Percentiles rank a stretch among this genome's conserved stretches.
phyloP scores from a whole-genome alignment of 2,797 vertebrate species.

The Anas capensis region DNA sequence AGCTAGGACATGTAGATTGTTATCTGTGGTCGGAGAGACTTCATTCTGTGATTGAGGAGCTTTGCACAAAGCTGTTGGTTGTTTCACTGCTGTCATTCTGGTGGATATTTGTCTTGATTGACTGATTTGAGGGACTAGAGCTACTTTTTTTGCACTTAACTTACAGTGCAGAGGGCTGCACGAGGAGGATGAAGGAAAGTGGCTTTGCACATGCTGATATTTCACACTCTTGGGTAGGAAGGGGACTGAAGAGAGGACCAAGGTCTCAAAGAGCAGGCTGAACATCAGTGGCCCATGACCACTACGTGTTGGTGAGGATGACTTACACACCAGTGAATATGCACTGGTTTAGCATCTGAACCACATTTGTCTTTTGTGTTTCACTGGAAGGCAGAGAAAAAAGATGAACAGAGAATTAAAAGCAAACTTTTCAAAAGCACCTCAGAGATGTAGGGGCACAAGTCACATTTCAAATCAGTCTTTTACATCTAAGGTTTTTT shows the following conservation, averaged over 20 bases:
- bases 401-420: constrained; percentile 24
- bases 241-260: neutral
- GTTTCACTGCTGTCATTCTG: neutral
- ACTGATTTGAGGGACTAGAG: neutral
- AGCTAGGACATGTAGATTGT: neutral
- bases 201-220: neutral
- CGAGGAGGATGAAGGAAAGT: neutral
- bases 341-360: constrained; percentile 6
- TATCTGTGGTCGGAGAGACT: neutral
- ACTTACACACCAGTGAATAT: neutral
- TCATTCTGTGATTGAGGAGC: neutral
- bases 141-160: neutral
- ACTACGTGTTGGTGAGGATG: neutral
- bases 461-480: constrained; percentile 63
- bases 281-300: neutral
- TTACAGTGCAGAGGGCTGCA: neutral
- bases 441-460: constrained; percentile 9
- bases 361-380: neutral
- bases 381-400: neutral
- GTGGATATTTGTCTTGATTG: neutral
- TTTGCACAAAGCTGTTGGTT: neutral
- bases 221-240: neutral
- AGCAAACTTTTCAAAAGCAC: constrained; percentile 42
- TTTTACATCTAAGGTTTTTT: constrained; percentile 38
- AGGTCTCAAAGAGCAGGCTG: neutral